These are phyloP conservation scores for Lagopus leucura DNA, from an alignment of 2,113 vertebrate genomes.

Conservation along the genomic window DNA sequence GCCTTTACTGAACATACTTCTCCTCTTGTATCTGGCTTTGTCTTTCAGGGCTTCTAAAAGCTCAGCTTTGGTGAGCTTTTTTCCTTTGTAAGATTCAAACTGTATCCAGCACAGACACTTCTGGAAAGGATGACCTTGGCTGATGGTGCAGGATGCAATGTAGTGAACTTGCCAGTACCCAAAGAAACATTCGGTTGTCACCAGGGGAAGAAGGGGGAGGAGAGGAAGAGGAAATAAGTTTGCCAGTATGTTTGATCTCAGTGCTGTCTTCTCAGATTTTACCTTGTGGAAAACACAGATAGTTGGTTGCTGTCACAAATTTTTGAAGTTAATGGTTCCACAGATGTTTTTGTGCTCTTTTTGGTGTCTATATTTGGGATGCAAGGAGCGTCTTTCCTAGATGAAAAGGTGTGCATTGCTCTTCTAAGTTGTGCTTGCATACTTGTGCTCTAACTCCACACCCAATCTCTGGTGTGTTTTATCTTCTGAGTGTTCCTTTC, in stretches of 20 bases:
- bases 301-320: background rate
- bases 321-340: background rate
- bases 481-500: background rate
- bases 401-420: accelerated
- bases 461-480: background rate
- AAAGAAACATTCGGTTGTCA: background rate
- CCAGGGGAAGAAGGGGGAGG: background rate
- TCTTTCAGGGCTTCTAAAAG: background rate
- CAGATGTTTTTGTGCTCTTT: background rate
- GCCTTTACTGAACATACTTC: background rate
- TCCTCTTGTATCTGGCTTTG: background rate
- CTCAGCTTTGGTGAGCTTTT: background rate
- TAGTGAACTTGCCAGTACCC: constrained; percentile 4
- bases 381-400: accelerated
- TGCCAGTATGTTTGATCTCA: background rate
- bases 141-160: background rate
- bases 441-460: background rate
- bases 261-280: background rate
- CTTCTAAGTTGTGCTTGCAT: background rate
- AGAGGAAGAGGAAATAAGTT: background rate
- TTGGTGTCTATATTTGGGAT: background rate
- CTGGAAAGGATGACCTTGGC: background rate
- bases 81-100: background rate
- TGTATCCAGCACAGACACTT: too few relatives aligned
- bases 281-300: accelerated